A percentile compares a stretch with the other conserved stretches of the same genome.
These are phyloP conservation scores for Nematopogon swammerdamellus DNA, from an alignment of 2,888 invertebrate genomes.

Conservation along the genomic window DNA sequence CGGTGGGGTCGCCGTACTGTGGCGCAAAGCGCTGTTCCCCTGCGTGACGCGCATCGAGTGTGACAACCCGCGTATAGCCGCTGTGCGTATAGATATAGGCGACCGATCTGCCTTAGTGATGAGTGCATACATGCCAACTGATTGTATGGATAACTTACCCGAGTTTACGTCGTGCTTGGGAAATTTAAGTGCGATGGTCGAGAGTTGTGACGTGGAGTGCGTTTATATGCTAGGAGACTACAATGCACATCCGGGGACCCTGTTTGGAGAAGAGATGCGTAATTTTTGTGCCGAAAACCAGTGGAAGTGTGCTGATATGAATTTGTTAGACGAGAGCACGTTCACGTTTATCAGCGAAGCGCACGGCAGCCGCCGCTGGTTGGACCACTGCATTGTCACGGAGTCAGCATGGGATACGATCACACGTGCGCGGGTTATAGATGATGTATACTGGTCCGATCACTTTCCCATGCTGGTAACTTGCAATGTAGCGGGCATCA, in stretches of 20 bases:
- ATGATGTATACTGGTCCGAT: too few relatives aligned
- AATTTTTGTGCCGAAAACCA: constrained; percentile 4
- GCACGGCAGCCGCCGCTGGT: not conserved
- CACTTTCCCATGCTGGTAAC: too few relatives aligned
- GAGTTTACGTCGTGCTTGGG: constrained; percentile 6
- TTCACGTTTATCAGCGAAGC: not conserved
- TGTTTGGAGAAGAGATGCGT: constrained; percentile 5
- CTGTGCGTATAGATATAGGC: not conserved
- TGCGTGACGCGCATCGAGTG: constrained; percentile 2
- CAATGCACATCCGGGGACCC: constrained; percentile 7
- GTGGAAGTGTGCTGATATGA: constrained; percentile 4
- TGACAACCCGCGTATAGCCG: not conserved
- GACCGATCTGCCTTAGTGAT: not conserved
- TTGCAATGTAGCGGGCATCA: too few relatives aligned
- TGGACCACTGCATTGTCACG: not conserved
- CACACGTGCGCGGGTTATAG: too few relatives aligned
- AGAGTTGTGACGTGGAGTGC: constrained; percentile 4
- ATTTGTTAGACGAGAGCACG: not conserved
- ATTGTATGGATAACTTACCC: not conserved
- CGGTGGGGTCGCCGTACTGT: constrained; percentile 4
- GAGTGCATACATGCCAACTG: constrained; percentile 4
- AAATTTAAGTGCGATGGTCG: constrained; percentile 6
- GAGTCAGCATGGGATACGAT: not conserved
- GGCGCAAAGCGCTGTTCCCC: constrained; percentile 2
- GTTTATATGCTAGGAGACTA: constrained; percentile 8